Base-by-base conservation (phyloP, 2,888 invertebrate genomes). In the Dusona sp. region DNA sequence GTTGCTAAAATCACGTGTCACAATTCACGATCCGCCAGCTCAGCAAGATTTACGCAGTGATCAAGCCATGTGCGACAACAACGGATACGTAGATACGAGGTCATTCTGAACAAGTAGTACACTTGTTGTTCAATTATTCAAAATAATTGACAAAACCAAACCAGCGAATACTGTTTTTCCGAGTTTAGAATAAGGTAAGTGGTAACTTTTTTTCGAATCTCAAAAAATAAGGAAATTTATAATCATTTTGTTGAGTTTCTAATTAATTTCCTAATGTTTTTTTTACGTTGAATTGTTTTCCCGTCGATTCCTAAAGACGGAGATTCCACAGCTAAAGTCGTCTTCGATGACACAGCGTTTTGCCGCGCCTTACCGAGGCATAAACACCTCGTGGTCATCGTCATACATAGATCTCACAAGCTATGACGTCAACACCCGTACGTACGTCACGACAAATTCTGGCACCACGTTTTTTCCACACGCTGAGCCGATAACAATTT, bases 31-130 rank as follows among this genome's bases (percentile, higher is more conserved):
- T 51, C 67, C 80, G 25, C 64, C 38, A 81, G 48, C 25, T 22
- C 51, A 51, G 78, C 72, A 54, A 73, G 72, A 79, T 78, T 79
- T 83, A 79, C 73, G 45, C 79, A 70, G 67, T 33, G 29, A 68
- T 61, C 61, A 33, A 38, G 8, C n/a, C 65, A 48, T 72, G 51
- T 72, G 72, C 33, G 48, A 54, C 72, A 51, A 72, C 36, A 33
- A 13, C 42, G 42, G 11, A n/a, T 54, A 72, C 51, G 70, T 48
- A 48, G 29, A 16, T 48, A 48, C 70, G 48, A 48, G 70, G 45
- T 70, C 45, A 29, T 70, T 48, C 38, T 29, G 29, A 70, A 19
- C 45, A 33, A 70, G 29, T 51, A 4, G 4, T 38, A 38, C 11
- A 65, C 36, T n/a, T 4, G 36, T 36, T 36, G 65, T 65, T 36